These are phyloP conservation scores for Epinephelus lanceolatus DNA, from an alignment of 2,113 vertebrate species.

Conservation along the genomic window DNA sequence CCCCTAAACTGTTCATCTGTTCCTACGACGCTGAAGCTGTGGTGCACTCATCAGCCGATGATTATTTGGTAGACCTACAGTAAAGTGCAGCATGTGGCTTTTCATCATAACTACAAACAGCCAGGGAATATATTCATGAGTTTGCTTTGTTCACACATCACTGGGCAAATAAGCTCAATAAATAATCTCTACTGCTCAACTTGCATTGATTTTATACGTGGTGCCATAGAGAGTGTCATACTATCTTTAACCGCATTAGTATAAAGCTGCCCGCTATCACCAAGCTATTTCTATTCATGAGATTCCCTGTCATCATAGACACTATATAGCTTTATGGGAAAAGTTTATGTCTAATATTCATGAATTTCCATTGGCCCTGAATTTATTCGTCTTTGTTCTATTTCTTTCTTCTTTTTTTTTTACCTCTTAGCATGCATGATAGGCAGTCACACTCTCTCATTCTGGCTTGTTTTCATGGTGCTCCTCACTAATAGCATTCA, in stretches of 20 bases:
- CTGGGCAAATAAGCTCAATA: constrained; percentile 33
- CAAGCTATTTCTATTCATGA: constrained; percentile 73
- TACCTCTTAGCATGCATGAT: constrained; percentile 45
- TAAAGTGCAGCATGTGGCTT: constrained; percentile 12
- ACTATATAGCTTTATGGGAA: constrained; percentile 57
- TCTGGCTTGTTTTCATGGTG: constrained; percentile 38
- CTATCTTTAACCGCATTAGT: constrained; percentile 27
- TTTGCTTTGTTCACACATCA: constrained; percentile 32
- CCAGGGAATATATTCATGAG: constrained; percentile 10
- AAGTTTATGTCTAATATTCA: constrained; percentile 68
- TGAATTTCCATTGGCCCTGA: constrained; percentile 53
- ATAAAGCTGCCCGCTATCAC: background rate
- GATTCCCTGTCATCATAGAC: constrained; percentile 63
- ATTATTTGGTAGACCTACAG: constrained; percentile 21
- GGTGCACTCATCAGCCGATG: background rate
- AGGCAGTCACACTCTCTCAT: constrained; percentile 18
- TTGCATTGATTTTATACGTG: constrained; percentile 28
- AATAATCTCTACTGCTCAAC: constrained; percentile 11
- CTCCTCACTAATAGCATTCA: constrained; percentile 27
- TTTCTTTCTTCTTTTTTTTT: constrained; percentile 4
- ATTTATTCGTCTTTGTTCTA: constrained; percentile 36
- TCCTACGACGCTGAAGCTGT: background rate
- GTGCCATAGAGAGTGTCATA: constrained; percentile 12
- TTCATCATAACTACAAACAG: constrained; percentile 20
- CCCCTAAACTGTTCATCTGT: background rate